phyloP scores from a whole-genome alignment of 2,797 vertebrate genomes.

The Gobio occitaniae region DNA sequence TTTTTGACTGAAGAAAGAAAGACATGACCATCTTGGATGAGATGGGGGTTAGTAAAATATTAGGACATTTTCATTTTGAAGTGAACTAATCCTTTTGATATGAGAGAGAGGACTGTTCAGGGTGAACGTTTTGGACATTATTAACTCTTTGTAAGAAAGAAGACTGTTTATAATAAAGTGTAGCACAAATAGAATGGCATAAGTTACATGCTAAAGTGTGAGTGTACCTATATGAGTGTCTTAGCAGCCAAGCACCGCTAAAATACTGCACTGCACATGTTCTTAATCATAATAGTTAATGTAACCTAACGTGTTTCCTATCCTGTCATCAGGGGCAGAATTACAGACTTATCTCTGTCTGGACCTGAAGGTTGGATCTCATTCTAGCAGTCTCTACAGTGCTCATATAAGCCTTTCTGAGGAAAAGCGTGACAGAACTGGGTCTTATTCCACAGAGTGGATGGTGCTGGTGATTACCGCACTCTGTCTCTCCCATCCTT shows the following conservation, averaged over 20 bases:
- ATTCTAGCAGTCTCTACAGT: constrained; percentile 60
- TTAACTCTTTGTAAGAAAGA: not conserved
- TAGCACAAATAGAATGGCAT: not conserved
- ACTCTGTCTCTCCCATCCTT: constrained; percentile 50
- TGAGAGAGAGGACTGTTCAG: not conserved
- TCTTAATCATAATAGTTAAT: not conserved
- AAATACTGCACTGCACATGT: not conserved
- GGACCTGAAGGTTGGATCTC: constrained; percentile 53
- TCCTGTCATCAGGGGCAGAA: constrained; percentile 7
- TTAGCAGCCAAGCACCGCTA: not conserved
- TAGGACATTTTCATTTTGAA: too few species aligned
- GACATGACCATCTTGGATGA: too few species aligned
- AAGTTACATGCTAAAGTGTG: not conserved
- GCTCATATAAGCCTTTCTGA: constrained; percentile 56
- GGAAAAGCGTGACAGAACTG: constrained; percentile 72
- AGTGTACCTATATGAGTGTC: too few species aligned
- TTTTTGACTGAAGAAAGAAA: too few species aligned
- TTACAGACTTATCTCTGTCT: constrained; percentile 43
- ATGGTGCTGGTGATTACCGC: constrained; percentile 62
- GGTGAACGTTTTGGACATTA: not conserved
- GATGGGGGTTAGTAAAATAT: too few species aligned
- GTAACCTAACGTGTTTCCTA: constrained; percentile 6
- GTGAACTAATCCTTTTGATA: too few species aligned
- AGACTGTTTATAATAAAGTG: not conserved
- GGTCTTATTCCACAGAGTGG: constrained; percentile 67